These are phyloP conservation scores for Alectura lathami DNA, from an alignment of 2,113 vertebrate genomes.

Conservation along the genomic window DNA sequence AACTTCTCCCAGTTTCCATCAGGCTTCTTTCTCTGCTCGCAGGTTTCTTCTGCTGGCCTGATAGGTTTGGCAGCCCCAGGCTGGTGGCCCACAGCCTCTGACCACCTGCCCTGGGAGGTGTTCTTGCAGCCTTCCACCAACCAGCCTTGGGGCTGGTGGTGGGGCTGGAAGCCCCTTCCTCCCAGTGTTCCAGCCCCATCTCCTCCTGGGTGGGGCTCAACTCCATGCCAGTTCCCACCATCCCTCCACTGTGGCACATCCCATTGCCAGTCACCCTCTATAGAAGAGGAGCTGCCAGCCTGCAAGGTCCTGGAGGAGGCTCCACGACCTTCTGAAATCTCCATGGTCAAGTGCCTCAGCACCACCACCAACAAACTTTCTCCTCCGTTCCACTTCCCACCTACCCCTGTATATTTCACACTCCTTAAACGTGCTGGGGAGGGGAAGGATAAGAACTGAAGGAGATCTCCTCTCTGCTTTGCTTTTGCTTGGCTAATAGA, in stretches of 20 bases:
- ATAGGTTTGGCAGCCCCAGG: background rate
- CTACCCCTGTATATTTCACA: background rate
- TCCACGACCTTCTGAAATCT: background rate
- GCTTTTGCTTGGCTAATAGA: background rate
- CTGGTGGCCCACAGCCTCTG: background rate
- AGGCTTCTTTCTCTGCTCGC: background rate
- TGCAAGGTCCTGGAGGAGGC: background rate
- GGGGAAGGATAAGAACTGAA: background rate
- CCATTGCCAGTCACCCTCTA: background rate
- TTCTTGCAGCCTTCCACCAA: background rate
- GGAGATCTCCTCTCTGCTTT: background rate
- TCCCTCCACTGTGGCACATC: background rate
- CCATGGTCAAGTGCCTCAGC: background rate
- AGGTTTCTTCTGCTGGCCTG: background rate
- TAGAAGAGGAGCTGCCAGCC: background rate
- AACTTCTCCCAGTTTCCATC: background rate
- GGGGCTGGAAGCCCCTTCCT: background rate
- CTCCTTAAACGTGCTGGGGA: background rate
- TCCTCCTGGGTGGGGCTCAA: background rate
- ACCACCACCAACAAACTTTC: background rate
- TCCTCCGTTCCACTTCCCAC: background rate
- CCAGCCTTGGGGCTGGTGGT: background rate
- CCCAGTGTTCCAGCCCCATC: accelerated
- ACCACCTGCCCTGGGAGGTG: background rate
- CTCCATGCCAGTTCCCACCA: background rate